phyloP scores from a whole-genome alignment of 2,797 vertebrate species.

The Steatocranus sp. region DNA sequence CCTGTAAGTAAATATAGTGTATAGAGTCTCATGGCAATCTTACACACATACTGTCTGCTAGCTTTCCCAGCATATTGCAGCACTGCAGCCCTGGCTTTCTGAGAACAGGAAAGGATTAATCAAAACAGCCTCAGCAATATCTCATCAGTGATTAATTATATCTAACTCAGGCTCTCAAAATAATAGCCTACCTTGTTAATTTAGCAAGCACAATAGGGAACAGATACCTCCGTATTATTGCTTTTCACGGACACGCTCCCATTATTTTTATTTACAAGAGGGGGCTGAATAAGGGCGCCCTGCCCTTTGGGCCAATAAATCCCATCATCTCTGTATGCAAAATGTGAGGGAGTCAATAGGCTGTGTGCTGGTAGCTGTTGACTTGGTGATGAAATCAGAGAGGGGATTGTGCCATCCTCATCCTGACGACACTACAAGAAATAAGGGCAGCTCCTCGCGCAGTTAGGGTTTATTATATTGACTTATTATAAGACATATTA shows the following conservation, averaged over 20 bases:
- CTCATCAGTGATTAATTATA: conserved; percentile 21
- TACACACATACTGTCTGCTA: neutral
- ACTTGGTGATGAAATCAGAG: conserved; percentile 51
- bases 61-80: neutral
- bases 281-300: neutral
- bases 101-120: conserved; percentile 12
- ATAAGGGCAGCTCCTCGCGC: conserved; percentile 24
- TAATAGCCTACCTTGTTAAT: conserved; percentile 8
- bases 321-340: conserved; percentile 22
- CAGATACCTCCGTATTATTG: neutral
- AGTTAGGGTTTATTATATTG: neutral
- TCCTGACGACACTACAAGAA: conserved; percentile 53
- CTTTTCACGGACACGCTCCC: neutral
- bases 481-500: neutral
- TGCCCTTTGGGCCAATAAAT: conserved; percentile 11
- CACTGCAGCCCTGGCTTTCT: neutral
- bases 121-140: conserved; percentile 8
- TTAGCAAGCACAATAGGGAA: conserved; percentile 1
- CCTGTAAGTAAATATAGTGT: neutral
- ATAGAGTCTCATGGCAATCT: neutral
- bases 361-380: neutral
- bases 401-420: conserved; percentile 7
- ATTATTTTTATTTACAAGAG: neutral
- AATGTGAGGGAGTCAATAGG: neutral
- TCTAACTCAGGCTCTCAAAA: conserved; percentile 2